Base-by-base conservation (phyloP, 2,113 vertebrate species). In the Oostethus manadensis region DNA sequence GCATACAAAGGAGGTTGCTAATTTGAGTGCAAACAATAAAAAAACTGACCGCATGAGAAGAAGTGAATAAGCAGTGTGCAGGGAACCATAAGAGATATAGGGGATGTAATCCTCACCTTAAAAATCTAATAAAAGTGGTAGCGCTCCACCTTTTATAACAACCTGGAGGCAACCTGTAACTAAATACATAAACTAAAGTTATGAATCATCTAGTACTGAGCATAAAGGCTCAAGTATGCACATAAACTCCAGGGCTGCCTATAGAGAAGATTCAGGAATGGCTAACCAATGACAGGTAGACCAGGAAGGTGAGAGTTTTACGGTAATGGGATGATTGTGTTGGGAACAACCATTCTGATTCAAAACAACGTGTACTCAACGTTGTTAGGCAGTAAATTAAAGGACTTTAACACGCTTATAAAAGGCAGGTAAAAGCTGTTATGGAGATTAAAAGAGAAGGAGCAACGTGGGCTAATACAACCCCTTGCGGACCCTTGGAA, bases 51-150 rank as follows among this genome's bases (percentile, higher is more conserved):
- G 72, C 51, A 60, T 49, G 38, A 38, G 58, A 81, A 67, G 65
- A 64, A 77, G 64, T 63, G 66, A 73, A 73, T 77, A 66, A 72
- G 64, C 49, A 62, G 66, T 58, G 50, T 64, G 71, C 66, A 63
- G 76, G 74, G 66, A 80, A 75, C 71, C 77, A 76, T 80, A 73
- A 74, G 71, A 74, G 69, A 73, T 76, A 80, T 73, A 75, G 10
- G 13, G 58, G 66, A 77, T 74, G 59, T 82, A 72, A 85, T 84
- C 23, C 66, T 73, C 75, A 58, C 72, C 79, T 76, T 73, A 78
- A 82, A 78, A 80, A 81, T 78, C 78, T 69, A 84, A 85, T 84
- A 84, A 85, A 85, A 62, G 74, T 74, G 66, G 79, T 78, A 84
- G 71, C 76, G 76, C 83, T 74, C 77, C 86, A 80, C 71, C 61